Evolutionary conservation across 2,113 vertebrate genomes (phyloP).

Genomic region (Onychorhynchus coronatus): DNA sequence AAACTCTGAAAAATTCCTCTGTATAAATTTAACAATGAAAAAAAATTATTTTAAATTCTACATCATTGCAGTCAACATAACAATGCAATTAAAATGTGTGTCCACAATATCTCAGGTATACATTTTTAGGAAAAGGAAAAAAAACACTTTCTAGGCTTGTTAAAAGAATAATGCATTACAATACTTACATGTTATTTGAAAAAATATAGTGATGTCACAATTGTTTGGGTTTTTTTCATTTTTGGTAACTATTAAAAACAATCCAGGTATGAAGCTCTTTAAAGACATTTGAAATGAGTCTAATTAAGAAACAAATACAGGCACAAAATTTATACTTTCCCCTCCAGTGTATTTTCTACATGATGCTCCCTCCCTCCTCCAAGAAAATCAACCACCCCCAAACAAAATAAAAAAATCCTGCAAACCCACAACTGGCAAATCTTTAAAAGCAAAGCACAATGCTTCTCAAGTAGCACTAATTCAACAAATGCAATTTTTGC

Average conservation of each 20-base stretch:
- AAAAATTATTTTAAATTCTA: slow-evolving; percentile 66
- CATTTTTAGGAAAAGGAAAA: slow-evolving; percentile 47
- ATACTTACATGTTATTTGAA: slow-evolving; percentile 97
- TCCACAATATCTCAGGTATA: slow-evolving; percentile 71
- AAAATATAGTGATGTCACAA: slow-evolving; percentile 92
- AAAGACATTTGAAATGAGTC: slow-evolving; percentile 71
- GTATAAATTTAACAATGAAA: slow-evolving; percentile 75
- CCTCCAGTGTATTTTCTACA: slow-evolving; percentile 57
- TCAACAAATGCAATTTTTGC: slow-evolving; percentile 67
- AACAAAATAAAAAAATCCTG: not conserved
- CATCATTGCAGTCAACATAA: slow-evolving; percentile 73
- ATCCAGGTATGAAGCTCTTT: slow-evolving; percentile 73
- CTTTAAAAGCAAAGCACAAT: slow-evolving; percentile 67
- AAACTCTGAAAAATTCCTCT: slow-evolving; percentile 73
- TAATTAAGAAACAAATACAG: slow-evolving; percentile 69
- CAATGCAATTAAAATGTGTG: slow-evolving; percentile 72
- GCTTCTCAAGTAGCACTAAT: slow-evolving; percentile 70
- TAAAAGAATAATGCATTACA: slow-evolving; percentile 91
- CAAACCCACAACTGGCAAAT: slow-evolving; percentile 42
- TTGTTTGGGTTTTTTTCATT: slow-evolving; percentile 24
- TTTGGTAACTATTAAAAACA: slow-evolving; percentile 73
- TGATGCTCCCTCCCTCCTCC: slow-evolving; percentile 53
- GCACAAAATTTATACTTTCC: slow-evolving; percentile 66
- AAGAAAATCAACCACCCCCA: not conserved
- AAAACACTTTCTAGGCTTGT: slow-evolving; percentile 71